These are phyloP conservation scores for Vombatus ursinus DNA, from an alignment of 2,113 vertebrate genomes.

Conservation along the genomic window DNA sequence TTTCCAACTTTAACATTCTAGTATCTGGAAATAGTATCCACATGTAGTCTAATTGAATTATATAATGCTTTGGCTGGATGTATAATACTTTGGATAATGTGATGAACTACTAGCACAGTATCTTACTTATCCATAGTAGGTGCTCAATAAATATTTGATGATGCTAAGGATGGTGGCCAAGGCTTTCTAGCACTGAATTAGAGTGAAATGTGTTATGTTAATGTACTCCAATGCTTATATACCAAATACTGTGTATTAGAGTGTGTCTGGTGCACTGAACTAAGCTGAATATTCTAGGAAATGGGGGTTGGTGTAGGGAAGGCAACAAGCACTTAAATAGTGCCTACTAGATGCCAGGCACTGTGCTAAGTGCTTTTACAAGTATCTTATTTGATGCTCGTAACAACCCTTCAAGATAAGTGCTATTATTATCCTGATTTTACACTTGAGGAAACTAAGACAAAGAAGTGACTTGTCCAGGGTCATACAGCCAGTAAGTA, in stretches of 20 bases:
- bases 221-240: not conserved
- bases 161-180: not conserved
- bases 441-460: not conserved
- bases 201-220: not conserved
- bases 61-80: not conserved
- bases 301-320: not conserved
- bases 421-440: not conserved
- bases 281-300: not conserved
- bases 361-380: not conserved
- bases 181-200: not conserved
- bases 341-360: not conserved
- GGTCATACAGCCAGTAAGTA: not conserved
- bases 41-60: not conserved
- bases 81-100: not conserved
- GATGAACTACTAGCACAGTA: not conserved
- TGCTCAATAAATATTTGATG: not conserved
- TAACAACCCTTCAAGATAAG: not conserved
- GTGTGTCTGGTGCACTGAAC: conserved; percentile 23
- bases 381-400: not conserved
- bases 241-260: not conserved
- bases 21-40: not conserved
- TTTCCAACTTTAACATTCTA: not conserved
- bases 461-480: not conserved
- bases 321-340: not conserved
- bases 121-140: not conserved